Evolutionary conservation across 2,113 vertebrate species (phyloP).

Genomic region (Egretta garzetta): DNA sequence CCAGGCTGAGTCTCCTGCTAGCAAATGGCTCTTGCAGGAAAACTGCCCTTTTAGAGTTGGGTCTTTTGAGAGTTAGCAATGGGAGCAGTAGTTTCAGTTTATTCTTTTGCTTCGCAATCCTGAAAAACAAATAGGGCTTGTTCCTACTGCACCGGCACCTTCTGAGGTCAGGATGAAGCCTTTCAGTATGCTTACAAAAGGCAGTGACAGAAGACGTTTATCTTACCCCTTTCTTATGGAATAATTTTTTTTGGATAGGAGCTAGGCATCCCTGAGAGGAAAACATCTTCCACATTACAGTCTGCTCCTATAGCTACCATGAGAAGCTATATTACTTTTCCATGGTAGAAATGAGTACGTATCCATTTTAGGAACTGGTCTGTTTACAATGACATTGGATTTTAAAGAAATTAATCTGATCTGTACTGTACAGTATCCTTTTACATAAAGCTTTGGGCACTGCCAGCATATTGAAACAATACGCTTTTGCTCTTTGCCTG

Average conservation of each 20-base stretch:
- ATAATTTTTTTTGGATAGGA: not conserved
- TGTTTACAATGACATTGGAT: not conserved
- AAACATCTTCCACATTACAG: not conserved
- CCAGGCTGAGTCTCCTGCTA: not conserved
- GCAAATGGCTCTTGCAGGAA: not conserved
- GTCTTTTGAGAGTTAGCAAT: not conserved
- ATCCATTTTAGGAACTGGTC: constrained; percentile 40
- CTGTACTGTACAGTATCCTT: not conserved
- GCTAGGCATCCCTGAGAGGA: constrained; percentile 30
- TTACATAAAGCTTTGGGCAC: not conserved
- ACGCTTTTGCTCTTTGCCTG: not conserved
- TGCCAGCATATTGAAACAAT: not conserved
- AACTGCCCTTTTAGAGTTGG: not conserved
- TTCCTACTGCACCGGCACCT: not conserved
- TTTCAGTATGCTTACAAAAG: not conserved
- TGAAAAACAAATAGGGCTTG: not conserved
- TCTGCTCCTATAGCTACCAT: not conserved
- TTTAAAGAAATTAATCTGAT: not conserved
- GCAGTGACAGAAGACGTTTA: not conserved
- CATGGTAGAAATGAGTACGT: not conserved
- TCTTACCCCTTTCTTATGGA: not conserved
- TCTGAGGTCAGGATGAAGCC: not conserved
- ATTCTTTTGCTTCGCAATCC: not conserved
- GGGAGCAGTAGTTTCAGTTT: not conserved
- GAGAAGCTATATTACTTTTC: not conserved